Conservation (phyloP, 1,140 invertebrate genomes). For the Drosophila navojoa region DNA sequence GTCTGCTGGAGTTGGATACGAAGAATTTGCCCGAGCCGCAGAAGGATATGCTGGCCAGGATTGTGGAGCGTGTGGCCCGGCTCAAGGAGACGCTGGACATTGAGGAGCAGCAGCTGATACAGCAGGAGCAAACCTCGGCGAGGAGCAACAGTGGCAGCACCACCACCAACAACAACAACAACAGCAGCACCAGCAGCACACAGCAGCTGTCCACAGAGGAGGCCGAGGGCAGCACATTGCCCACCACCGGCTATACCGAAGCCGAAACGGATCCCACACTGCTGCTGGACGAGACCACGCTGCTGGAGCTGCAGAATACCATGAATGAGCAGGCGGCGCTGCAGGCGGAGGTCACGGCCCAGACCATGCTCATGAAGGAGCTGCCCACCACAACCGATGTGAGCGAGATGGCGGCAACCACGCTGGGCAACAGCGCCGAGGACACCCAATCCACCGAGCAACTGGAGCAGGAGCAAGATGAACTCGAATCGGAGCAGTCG, state of each 20-base stretch:
- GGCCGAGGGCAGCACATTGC: constrained; percentile 51
- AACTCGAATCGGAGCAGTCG: constrained; percentile 1
- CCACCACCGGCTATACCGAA: constrained; percentile 59
- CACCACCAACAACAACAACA: background rate
- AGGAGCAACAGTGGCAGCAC: constrained; percentile 39
- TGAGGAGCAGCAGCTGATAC: constrained; percentile 63
- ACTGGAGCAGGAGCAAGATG: background rate
- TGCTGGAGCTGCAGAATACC: constrained; percentile 69
- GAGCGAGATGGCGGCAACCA: constrained; percentile 44
- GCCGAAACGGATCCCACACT: constrained; percentile 74
- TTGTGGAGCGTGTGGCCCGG: constrained; percentile 80
- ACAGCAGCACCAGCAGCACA: constrained; percentile 36
- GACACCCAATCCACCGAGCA: background rate
- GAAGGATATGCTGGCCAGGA: constrained; percentile 82
- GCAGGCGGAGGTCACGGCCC: constrained; percentile 61
- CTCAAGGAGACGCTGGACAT: constrained; percentile 78
- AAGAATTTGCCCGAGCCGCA: constrained; percentile 81
- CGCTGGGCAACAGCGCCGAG: background rate
- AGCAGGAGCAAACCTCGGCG: constrained; percentile 47
- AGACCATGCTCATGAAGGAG: constrained; percentile 70
- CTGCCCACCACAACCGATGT: constrained; percentile 67
- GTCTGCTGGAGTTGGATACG: constrained; percentile 75
- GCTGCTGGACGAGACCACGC: constrained; percentile 73
- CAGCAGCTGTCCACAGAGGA: constrained; percentile 39
- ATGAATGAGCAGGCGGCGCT: constrained; percentile 79